Percentiles rank a stretch among this genome's conserved stretches.
These are phyloP conservation scores for Drosophila baimaii DNA, from an alignment of 1,140 invertebrate species.

Conservation along the genomic window DNA sequence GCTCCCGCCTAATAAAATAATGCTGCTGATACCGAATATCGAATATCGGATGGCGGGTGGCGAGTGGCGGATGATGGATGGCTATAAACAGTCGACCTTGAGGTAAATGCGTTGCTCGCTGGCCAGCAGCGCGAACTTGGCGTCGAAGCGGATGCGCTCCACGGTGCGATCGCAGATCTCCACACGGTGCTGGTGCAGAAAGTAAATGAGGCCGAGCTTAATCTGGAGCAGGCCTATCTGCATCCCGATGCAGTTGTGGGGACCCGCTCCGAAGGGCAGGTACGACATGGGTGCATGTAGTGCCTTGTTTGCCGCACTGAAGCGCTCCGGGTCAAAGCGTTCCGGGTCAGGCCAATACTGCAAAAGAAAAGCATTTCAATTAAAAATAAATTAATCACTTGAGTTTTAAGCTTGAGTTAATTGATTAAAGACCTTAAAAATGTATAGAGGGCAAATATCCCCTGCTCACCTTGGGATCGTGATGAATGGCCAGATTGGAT, in stretches of 20 bases:
- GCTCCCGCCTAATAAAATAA: constrained; percentile 23
- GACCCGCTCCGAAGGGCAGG: constrained; percentile 88
- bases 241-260: constrained; percentile 87
- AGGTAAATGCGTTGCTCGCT: constrained; percentile 78
- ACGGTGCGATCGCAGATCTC: constrained; percentile 77
- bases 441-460: neutral
- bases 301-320: constrained; percentile 66
- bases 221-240: constrained; percentile 85
- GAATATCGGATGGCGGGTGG: neutral
- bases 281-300: constrained; percentile 80
- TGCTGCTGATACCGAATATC: constrained; percentile 17
- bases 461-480: constrained; percentile 70
- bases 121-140: constrained; percentile 71
- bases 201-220: constrained; percentile 84
- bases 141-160: constrained; percentile 69
- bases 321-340: constrained; percentile 83
- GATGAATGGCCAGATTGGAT: constrained; percentile 77
- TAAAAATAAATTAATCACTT: no score
- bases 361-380: neutral
- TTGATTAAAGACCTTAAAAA: no score
- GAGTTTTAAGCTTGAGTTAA: no score
- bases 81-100: constrained; percentile 76
- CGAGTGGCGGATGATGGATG: constrained; percentile 5
- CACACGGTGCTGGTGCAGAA: constrained; percentile 72
- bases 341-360: constrained; percentile 83